phyloP scores from a whole-genome alignment of 2,888 invertebrate genomes.

The Ecdyonurus torrentis region DNA sequence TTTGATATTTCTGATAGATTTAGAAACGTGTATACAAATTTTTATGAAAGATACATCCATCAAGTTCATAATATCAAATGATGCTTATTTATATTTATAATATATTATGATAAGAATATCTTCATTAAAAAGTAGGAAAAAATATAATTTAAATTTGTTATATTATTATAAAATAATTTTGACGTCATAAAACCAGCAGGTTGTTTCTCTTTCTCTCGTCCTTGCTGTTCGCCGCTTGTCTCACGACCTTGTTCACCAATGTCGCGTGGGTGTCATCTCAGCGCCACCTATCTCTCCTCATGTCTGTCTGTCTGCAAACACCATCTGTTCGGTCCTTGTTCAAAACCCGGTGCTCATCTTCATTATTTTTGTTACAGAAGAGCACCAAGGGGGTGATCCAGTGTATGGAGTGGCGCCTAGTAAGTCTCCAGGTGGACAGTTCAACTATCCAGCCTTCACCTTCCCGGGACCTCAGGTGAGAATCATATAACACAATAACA shows the following conservation, averaged over 20 bases:
- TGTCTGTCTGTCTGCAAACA: neutral
- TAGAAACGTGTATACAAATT: too few species aligned
- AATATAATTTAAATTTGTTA: too few species aligned
- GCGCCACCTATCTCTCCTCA: neutral
- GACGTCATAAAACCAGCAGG: neutral
- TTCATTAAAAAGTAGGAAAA: too few species aligned
- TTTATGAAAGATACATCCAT: too few species aligned
- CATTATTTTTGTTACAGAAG: slow-evolving; percentile 32
- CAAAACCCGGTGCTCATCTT: slow-evolving; percentile 52
- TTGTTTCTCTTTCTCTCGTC: neutral
- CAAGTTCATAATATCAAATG: too few species aligned
- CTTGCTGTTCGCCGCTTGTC: neutral
- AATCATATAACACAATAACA: neutral
- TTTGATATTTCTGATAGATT: too few species aligned
- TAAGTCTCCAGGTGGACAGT: slow-evolving; percentile 23
- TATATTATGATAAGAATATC: too few species aligned
- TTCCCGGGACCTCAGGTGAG: slow-evolving; percentile 32
- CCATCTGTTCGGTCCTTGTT: neutral
- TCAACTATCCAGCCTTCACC: slow-evolving; percentile 22
- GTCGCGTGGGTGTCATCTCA: neutral
- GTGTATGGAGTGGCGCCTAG: slow-evolving; percentile 19
- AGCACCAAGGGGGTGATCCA: slow-evolving; percentile 29
- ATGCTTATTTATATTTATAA: too few species aligned
- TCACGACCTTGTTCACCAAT: neutral
- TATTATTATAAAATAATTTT: too few species aligned